phyloP scores from a whole-genome alignment of 2,888 invertebrate genomes.

The Leptothorax acervorum region DNA sequence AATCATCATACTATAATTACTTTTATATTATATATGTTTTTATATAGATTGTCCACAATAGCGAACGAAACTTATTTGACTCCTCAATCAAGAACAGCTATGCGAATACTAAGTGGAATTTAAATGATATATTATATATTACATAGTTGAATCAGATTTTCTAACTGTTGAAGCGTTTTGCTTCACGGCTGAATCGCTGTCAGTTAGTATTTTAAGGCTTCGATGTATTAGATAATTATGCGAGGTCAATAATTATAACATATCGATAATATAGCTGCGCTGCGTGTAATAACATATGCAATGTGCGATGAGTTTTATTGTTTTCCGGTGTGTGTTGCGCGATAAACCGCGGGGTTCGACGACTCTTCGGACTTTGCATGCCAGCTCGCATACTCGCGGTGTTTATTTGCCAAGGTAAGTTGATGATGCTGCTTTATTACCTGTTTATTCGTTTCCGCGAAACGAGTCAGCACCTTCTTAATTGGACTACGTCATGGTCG shows the following conservation, averaged over 20 bases:
- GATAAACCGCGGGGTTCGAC: constrained; percentile 56
- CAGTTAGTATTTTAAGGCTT: constrained; percentile 30
- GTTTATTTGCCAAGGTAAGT: constrained; percentile 67
- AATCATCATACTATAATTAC: neutral
- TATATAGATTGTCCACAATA: neutral
- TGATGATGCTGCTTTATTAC: constrained; percentile 70
- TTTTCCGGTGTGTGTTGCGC: constrained; percentile 53
- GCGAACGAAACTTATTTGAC: neutral
- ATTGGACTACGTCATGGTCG: constrained; percentile 57
- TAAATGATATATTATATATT: neutral
- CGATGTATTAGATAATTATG: constrained; percentile 32
- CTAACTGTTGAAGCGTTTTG: neutral
- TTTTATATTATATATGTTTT: constrained; percentile 16
- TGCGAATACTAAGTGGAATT: neutral
- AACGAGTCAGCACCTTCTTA: constrained; percentile 64
- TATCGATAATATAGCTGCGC: constrained; percentile 12
- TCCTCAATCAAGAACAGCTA: neutral
- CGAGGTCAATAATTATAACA: constrained; percentile 30
- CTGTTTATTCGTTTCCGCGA: constrained; percentile 72
- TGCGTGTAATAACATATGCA: constrained; percentile 24
- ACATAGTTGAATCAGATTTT: neutral
- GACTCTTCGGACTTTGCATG: constrained; percentile 61
- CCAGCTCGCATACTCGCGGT: constrained; percentile 57
- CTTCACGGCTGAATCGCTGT: neutral
- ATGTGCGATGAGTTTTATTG: constrained; percentile 46